Evolutionary conservation across 2,888 invertebrate genomes (phyloP), one percentile per base, ranked within the genome.

Genomic region (Amphipoea lucens): DNA sequence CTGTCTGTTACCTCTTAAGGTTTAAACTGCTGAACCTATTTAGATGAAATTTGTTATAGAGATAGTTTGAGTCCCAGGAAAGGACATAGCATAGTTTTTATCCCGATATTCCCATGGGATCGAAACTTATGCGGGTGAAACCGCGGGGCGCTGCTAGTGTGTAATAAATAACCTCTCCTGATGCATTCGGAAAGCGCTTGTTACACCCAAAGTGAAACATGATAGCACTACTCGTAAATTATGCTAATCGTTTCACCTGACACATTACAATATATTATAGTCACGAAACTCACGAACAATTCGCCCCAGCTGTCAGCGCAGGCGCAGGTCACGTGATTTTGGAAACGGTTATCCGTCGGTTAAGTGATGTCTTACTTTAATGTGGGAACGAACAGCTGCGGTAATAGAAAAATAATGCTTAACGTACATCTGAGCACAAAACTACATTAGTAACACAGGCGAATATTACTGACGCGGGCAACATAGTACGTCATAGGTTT

Each of bases 361-460:
- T 76, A 79, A 74, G 80, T 93, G 94, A 95, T 92, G 94, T 93
- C 93, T 95, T 90, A 94, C 89, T 94, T 82, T 92, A 93, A 93
- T 94, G 94, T 94, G 94, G 93, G 94, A 94, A 94, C 92, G 87
- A 4, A 4, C 36, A 48, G 65, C 36, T 12, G 48, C 12, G 78
- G 72, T 81, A 81, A 86, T 69, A 81, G 78, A 85, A 75, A 77
- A 75, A 69, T 86, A 78, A 86, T 75, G 78, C 0, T 12, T 45
- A 62, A 12, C 76, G 81, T 67, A 68, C 48, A 85, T 29, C 65
- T 74, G 66, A 17, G 14, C 6, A 0, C 17, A 36, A 57, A 17
- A 54, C 12, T 40, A 20, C 1, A 29, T 4, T 57, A n/a, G 20
- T 54, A 54, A 29, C 5, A 67, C 12, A 48, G 23, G 0, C 2